These are phyloP conservation scores for Parelbella ahira DNA, from an alignment of 2,888 invertebrate genomes.

Conservation along the genomic window DNA sequence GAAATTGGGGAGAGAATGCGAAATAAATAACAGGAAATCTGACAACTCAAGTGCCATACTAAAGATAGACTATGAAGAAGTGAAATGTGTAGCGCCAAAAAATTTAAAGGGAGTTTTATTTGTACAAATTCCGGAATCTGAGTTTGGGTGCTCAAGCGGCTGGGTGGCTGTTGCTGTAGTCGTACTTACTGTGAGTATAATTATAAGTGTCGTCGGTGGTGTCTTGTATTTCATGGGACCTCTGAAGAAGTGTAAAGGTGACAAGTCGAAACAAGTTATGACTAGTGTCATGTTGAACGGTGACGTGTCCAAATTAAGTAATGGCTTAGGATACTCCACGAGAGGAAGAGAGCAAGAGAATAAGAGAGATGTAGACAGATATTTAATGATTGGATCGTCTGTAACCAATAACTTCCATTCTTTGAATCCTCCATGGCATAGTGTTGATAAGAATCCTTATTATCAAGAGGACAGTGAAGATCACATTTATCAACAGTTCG, in stretches of 20 bases:
- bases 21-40: conserved; percentile 55
- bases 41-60: conserved; percentile 61
- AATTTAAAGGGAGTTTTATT: conserved; percentile 75
- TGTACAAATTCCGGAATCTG: conserved; percentile 81
- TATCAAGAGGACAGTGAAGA: conserved; percentile 74
- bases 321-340: conserved; percentile 72
- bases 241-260: conserved; percentile 74
- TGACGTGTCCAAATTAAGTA: conserved; percentile 74
- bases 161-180: conserved; percentile 81
- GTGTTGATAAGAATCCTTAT: conserved; percentile 73
- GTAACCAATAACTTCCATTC: conserved; percentile 77
- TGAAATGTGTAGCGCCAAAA: conserved; percentile 81
- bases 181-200: conserved; percentile 76
- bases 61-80: conserved; percentile 79
- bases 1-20: conserved; percentile 81
- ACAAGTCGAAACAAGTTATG: conserved; percentile 77
- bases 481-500: conserved; percentile 77
- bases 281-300: conserved; percentile 76
- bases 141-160: conserved; percentile 82
- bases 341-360: conserved; percentile 70
- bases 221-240: conserved; percentile 76
- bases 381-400: conserved; percentile 75
- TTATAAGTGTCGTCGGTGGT: conserved; percentile 74
- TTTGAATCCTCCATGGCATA: conserved; percentile 75
- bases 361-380: conserved; percentile 73